phyloP scores from a whole-genome alignment of 1,140 invertebrate genomes.

The Himalopsyche phryganea region DNA sequence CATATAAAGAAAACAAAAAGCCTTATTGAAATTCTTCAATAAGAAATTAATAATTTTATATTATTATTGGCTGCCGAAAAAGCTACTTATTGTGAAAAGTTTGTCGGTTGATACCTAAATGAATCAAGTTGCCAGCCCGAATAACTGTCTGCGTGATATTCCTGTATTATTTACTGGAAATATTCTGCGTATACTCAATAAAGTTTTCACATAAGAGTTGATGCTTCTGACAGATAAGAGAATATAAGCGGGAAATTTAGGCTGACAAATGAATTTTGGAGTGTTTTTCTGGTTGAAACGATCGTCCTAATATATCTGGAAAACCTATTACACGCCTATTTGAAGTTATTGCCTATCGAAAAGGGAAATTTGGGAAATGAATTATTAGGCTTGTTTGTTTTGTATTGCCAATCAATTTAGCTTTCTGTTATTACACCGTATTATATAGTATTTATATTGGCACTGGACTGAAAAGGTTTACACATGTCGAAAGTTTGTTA shows the following conservation, averaged over 20 bases:
- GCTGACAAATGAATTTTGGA: conserved; percentile 12
- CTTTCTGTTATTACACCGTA: not conserved
- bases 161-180: conserved; percentile 15
- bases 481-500: no score
- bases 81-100: not conserved
- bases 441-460: no score
- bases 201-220: conserved; percentile 14
- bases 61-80: not conserved
- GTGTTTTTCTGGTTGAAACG: conserved; percentile 1
- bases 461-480: no score
- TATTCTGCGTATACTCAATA: not conserved
- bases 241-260: conserved; percentile 4
- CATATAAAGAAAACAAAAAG: not conserved
- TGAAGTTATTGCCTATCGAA: conserved; percentile 3
- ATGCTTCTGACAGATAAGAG: conserved; percentile 11
- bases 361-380: not conserved
- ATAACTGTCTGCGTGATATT: not conserved
- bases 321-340: not conserved
- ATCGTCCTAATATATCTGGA: not conserved
- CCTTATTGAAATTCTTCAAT: not conserved
- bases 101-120: not conserved
- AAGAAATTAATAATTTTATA: not conserved
- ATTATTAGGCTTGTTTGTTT: not conserved
- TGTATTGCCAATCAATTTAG: conserved; percentile 1
- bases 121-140: not conserved